phyloP scores from a whole-genome alignment of 1,140 invertebrate species.

The Vollenhovia emeryi region DNA sequence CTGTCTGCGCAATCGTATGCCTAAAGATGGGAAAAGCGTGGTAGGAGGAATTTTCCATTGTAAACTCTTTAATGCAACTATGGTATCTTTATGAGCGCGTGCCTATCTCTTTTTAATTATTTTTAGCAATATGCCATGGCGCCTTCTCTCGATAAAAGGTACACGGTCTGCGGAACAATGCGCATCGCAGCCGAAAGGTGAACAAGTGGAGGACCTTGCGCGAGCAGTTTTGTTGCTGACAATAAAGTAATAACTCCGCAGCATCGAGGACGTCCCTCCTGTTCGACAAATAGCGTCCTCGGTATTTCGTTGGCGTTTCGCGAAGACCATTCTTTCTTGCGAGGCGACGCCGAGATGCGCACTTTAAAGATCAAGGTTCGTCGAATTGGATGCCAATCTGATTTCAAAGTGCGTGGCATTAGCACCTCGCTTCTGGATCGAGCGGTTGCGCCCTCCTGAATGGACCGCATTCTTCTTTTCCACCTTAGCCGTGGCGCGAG shows the following conservation, averaged over 20 bases:
- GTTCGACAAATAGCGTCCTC: constrained; percentile 5
- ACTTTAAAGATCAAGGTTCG: constrained; percentile 73
- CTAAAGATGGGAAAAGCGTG: neutral
- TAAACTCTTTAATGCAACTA: neutral
- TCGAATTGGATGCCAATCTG: constrained; percentile 68
- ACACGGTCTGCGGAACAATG: neutral
- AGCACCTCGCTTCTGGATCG: constrained; percentile 71
- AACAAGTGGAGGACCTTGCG: neutral
- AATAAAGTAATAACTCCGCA: constrained; percentile 14
- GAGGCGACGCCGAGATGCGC: constrained; percentile 5
- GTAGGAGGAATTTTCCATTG: neutral
- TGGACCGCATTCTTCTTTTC: constrained; percentile 59
- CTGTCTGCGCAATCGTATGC: neutral
- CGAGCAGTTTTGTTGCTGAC: neutral
- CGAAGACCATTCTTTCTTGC: constrained; percentile 32
- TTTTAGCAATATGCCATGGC: neutral
- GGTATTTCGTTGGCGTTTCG: neutral
- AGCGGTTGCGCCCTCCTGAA: constrained; percentile 45
- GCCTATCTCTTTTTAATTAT: neutral
- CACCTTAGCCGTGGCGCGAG: constrained; percentile 1
- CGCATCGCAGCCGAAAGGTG: neutral
- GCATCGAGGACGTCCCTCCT: neutral
- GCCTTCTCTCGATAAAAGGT: neutral
- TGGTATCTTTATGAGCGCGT: neutral
- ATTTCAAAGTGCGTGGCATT: constrained; percentile 74